Evolutionary conservation across 2,888 invertebrate species (phyloP).

Genomic region (Drosophila dives): DNA sequence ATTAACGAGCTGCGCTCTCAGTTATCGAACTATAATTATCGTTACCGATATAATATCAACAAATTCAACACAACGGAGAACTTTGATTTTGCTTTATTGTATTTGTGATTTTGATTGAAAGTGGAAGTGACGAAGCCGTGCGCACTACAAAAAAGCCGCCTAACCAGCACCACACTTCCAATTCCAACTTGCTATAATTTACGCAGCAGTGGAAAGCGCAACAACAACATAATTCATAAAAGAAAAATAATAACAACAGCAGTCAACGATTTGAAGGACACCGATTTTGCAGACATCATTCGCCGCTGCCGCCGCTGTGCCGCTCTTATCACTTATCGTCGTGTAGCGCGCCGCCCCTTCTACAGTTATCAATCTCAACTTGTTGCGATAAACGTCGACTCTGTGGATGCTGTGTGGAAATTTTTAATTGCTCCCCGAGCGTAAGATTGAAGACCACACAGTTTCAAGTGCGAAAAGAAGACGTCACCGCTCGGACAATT

Average conservation of each 20-base stretch:
- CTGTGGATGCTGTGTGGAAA: constrained; percentile 32
- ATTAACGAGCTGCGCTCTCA: background rate
- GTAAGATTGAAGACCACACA: constrained; percentile 16
- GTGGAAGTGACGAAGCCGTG: constrained; percentile 41
- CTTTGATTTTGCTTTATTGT: constrained; percentile 59
- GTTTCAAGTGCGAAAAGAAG: constrained; percentile 1
- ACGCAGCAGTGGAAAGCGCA: constrained; percentile 31
- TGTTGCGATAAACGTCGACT: constrained; percentile 42
- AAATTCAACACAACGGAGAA: constrained; percentile 41
- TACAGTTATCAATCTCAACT: constrained; percentile 51
- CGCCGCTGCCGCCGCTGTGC: constrained; percentile 23
- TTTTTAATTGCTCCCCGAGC: constrained; percentile 6
- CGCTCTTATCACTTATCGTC: constrained; percentile 52
- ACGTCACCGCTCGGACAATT: constrained; percentile 38
- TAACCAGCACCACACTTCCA: constrained; percentile 32
- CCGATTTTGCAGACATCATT: constrained; percentile 30
- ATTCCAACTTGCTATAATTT: constrained; percentile 45
- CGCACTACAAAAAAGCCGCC: constrained; percentile 26
- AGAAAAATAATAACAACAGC: constrained; percentile 14
- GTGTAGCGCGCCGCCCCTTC: constrained; percentile 39
- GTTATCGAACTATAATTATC: constrained; percentile 6
- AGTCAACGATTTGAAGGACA: constrained; percentile 36
- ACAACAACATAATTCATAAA: constrained; percentile 4
- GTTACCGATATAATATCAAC: constrained; percentile 48
- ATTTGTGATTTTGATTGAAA: constrained; percentile 55